Evolutionary conservation across 53 echinoderm and acorn worm genomes (phyloP).

Genomic region (Temnopleurus reevesii): DNA sequence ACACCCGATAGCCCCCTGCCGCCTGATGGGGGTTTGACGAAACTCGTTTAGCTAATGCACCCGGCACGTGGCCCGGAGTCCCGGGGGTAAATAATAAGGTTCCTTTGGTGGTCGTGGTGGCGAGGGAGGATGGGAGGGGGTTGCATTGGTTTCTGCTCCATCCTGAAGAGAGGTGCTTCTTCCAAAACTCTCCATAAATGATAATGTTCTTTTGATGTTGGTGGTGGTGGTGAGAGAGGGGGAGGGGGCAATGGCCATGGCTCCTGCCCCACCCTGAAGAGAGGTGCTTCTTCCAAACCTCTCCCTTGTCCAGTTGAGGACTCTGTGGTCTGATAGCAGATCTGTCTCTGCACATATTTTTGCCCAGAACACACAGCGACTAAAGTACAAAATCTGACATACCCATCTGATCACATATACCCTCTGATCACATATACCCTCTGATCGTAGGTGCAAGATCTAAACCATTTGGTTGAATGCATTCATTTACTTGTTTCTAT

Average conservation of each 20-base stretch:
- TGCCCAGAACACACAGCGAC: too few species aligned
- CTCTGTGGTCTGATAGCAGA: too few species aligned
- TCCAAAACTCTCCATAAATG: too few species aligned
- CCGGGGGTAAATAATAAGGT: slow-evolving; percentile 37
- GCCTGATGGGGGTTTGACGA: slow-evolving; percentile 34
- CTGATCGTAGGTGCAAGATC: too few species aligned
- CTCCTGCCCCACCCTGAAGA: background rate
- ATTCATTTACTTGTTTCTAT: too few species aligned
- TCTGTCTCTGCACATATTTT: too few species aligned
- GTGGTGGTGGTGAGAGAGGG: background rate
- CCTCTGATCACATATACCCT: too few species aligned
- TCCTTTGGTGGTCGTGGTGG: background rate
- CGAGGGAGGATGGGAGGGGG: background rate
- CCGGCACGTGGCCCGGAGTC: slow-evolving; percentile 46
- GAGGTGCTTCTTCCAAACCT: too few species aligned
- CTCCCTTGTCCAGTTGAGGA: too few species aligned
- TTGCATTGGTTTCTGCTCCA: background rate
- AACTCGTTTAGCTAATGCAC: slow-evolving; percentile 57
- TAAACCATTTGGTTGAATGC: too few species aligned
- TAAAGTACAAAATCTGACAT: too few species aligned
- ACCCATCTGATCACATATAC: too few species aligned
- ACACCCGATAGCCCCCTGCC: slow-evolving; percentile 45
- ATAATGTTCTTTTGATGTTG: background rate
- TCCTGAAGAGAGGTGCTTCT: background rate
- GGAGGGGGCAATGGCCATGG: background rate